Base-by-base conservation (phyloP, 2,888 invertebrate species). In the Pristionchus maxplancki region DNA sequence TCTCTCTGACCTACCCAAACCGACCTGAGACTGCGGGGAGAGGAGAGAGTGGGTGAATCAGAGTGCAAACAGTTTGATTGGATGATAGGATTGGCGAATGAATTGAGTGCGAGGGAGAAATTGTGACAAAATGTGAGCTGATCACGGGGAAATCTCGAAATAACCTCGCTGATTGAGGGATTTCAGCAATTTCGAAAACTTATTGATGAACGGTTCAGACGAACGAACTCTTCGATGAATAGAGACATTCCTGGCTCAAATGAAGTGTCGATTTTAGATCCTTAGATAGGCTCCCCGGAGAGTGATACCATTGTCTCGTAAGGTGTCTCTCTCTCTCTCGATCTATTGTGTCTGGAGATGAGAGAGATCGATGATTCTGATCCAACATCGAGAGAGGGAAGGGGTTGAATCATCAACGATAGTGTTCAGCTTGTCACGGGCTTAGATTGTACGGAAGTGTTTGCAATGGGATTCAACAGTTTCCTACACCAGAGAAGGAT, bases 31-130 rank as follows among this genome's bases (percentile, higher is more conserved):
- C 40, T 40, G 40, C 24, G 71, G 37, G 28, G 48, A 44, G 28
- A 58, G 58, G n/a, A 58, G 58, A 58, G 44, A 78, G 28, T 40
- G 24, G n/a, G 20, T 78, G 78, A 78, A 34, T 78, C 78, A 78
- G 34, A 78, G 78, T 78, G 78, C 78, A 78, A 78, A 78, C 78
- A 78, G 78, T 78, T 78, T 78, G 78, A 78, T 78, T 78, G 44
- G 78, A 78, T 78, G 78, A 78, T 78, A 48, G 78, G 78, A 78
- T 78, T 74, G 71, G 24, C 37, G 24, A 58, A 58, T 67, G 67
- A 78, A 78, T 78, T 48, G 78, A 48, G 78, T 78, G 78, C n/a
- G 40, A 34, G 67, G 34, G 44, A 6, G 24, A 15, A 44, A 44
- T 78, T 78, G 78, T 78, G 78, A 78, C 78, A 17, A 20, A 34